Base-by-base conservation (phyloP, 2,888 invertebrate species). In the Rhingia rostrata region DNA sequence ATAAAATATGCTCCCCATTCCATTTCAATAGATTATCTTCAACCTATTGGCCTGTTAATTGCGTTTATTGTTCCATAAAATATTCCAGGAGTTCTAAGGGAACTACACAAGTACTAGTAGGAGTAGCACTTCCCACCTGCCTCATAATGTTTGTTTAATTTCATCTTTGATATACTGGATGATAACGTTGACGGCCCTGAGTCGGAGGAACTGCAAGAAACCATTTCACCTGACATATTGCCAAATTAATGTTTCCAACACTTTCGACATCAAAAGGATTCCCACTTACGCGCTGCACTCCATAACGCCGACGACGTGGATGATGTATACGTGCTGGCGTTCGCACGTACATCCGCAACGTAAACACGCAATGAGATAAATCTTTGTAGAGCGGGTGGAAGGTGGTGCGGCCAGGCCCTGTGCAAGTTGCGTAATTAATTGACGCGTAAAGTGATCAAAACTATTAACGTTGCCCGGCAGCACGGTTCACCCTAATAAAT, bases 181-280 rank as follows among this genome's bases (percentile, higher is more conserved):
- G 74, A 30, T 35, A 47, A 56, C 63, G 67, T 47, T 83, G 83
- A 83, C 73, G 64, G 53, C 39, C 54, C 7, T 30, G 35, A 43
- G 41, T 35, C 64, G 56, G 60, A 72, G 80, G 58, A 58, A 63
- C 69, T 67, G 54, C 80, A 63, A 67, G 60, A 60, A 60, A n/a
- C 67, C 70, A 74, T 84, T 84, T 63, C 60, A 10, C 0, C 56
- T 58, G 84, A 84, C 84, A 84, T 80, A 84, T 84, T 80, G 80
- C 84, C 84, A 84, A 84, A 84, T 84, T 74, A 84, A 75, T 75
- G 84, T 84, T 84, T 75, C 74, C 70, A 80, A 66, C 84, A 75
- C 84, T 74, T 80, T 66, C 72, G 22, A 84, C 84, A 84, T 84
- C 84, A 84, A 84, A 84, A 70, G 79, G 69, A 74, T 84, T 80